These are phyloP conservation scores for Pristis pectinata DNA, from an alignment of 2,797 vertebrate genomes.

Conservation along the genomic window DNA sequence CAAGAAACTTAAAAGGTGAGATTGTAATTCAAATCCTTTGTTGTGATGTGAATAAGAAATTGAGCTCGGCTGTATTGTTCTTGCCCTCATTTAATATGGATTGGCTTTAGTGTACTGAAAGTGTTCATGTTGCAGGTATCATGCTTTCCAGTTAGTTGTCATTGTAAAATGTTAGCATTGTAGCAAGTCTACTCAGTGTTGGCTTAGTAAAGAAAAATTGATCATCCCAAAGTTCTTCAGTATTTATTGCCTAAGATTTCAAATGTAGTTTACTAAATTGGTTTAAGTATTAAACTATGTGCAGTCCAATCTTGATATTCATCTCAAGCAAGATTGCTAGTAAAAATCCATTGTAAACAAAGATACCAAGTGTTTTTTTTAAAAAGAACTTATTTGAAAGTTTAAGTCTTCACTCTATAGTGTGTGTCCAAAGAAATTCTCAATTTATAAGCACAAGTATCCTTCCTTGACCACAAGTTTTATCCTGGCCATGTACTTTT, in stretches of 20 bases:
- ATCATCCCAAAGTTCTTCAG: neutral
- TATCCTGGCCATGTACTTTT: neutral
- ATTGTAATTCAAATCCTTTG: constrained; percentile 13
- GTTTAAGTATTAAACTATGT: neutral
- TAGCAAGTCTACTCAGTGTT: neutral
- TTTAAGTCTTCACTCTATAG: neutral
- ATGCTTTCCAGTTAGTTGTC: neutral
- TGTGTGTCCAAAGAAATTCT: neutral
- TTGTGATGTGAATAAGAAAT: neutral
- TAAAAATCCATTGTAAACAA: constrained; percentile 6
- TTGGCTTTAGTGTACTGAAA: neutral
- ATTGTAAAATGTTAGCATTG: neutral
- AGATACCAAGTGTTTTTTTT: neutral
- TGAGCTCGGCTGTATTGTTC: neutral
- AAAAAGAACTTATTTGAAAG: neutral
- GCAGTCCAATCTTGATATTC: neutral
- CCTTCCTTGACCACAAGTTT: neutral
- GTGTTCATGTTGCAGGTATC: neutral
- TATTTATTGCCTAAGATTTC: neutral
- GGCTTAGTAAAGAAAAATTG: neutral
- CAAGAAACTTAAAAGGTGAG: constrained; percentile 37
- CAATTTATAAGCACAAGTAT: neutral
- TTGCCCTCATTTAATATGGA: neutral
- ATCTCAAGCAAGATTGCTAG: neutral
- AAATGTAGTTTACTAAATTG: neutral